A percentile compares a stretch with the other conserved stretches of the same genome.
These are phyloP conservation scores for Pachyseris speciosa DNA, from an alignment of 64 coral and sea anemone genomes.

Conservation along the genomic window DNA sequence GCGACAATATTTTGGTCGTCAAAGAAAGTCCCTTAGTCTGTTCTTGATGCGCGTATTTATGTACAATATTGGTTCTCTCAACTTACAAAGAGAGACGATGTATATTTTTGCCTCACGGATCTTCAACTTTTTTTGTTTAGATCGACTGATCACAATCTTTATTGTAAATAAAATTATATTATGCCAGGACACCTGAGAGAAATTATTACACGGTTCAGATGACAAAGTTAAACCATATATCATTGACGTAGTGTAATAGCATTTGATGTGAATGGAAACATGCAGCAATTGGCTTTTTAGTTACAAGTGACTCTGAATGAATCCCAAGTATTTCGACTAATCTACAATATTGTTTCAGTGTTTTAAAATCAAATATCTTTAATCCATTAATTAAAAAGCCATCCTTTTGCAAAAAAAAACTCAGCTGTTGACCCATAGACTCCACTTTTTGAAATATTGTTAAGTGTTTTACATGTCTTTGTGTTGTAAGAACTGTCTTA, in stretches of 20 bases:
- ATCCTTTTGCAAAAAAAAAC: too few relatives aligned
- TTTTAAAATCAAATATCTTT: too few relatives aligned
- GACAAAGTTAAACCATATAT: background rate
- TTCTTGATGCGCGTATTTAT: background rate
- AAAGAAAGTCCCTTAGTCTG: background rate
- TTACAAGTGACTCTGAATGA: too few relatives aligned
- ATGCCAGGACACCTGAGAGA: background rate
- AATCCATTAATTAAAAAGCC: too few relatives aligned
- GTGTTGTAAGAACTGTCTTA: too few relatives aligned
- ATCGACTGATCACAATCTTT: too few relatives aligned
- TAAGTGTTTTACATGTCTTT: too few relatives aligned
- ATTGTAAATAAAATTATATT: background rate
- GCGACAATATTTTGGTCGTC: conserved; percentile 10
- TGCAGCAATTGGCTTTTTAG: background rate
- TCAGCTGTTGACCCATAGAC: too few relatives aligned
- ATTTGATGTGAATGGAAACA: background rate
- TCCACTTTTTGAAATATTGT: too few relatives aligned
- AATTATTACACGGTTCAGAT: background rate
- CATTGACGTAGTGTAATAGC: background rate
- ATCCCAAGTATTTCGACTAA: background rate
- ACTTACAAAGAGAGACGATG: background rate
- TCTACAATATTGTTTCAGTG: background rate
- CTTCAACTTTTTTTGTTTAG: background rate
- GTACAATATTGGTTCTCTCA: background rate
- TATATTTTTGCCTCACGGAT: background rate